Evolutionary conservation across 2,888 invertebrate genomes (phyloP).

Genomic region (Deroplatys truncata): DNA sequence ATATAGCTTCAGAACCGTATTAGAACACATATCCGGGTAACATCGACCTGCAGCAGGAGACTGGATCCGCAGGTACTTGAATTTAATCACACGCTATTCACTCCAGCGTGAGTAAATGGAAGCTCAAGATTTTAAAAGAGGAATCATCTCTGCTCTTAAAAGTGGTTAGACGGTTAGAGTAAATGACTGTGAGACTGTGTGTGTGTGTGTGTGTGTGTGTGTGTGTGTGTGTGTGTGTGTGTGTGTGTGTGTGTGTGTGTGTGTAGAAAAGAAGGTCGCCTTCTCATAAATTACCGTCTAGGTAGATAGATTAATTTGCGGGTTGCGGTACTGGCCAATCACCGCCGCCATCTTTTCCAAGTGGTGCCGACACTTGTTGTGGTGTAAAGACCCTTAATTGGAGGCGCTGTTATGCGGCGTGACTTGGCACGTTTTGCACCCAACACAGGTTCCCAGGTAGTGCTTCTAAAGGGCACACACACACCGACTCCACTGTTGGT

Average conservation of each 20-base stretch:
- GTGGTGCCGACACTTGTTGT: background rate
- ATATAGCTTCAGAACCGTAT: too few relatives aligned
- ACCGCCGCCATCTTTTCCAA: background rate
- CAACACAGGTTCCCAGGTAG: background rate
- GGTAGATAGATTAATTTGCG: background rate
- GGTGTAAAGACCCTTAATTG: background rate
- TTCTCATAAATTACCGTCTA: background rate
- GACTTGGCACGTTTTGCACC: background rate
- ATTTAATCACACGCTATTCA: background rate
- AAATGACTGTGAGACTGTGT: background rate
- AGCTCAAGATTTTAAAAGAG: background rate
- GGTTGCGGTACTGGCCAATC: background rate
- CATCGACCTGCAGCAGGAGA: too few relatives aligned
- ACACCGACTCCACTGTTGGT: background rate
- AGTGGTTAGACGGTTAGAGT: background rate
- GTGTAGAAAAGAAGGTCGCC: background rate
- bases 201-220: too few relatives aligned
- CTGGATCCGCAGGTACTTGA: background rate
- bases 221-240: too few relatives aligned
- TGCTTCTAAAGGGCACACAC: background rate
- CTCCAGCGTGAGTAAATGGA: background rate
- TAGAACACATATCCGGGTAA: too few relatives aligned
- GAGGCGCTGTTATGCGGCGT: background rate
- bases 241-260: background rate
- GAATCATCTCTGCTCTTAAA: background rate